These are phyloP conservation scores for Dioctria linearis DNA, from an alignment of 2,888 invertebrate genomes.

Conservation along the genomic window DNA sequence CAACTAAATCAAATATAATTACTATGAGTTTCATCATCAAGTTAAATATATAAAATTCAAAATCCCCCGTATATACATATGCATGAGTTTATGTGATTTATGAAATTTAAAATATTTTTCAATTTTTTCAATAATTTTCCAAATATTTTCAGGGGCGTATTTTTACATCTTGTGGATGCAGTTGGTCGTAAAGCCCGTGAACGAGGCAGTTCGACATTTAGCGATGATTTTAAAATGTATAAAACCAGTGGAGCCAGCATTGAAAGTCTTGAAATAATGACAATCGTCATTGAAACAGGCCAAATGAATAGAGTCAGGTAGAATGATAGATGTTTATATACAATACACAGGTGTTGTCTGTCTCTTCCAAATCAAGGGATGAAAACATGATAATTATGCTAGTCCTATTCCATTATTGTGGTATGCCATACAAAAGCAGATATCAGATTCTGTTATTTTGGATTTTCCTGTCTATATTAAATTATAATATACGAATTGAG, in stretches of 20 bases:
- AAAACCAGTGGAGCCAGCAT: conserved; percentile 46
- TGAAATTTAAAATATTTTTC: background rate
- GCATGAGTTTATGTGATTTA: background rate
- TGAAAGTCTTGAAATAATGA: conserved; percentile 44
- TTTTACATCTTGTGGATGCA: conserved; percentile 48
- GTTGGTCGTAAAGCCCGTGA: conserved; percentile 45
- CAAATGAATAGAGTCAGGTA: conserved; percentile 46
- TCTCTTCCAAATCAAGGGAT: background rate
- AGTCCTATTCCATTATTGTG: background rate
- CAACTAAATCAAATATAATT: too few species aligned
- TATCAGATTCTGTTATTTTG: conserved; percentile 12
- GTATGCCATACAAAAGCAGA: conserved; percentile 29
- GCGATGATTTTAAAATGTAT: conserved; percentile 48
- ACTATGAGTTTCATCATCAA: background rate
- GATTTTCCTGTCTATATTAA: conserved; percentile 4
- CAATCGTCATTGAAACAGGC: conserved; percentile 47
- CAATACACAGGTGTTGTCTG: background rate
- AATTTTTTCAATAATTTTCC: background rate
- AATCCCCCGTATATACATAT: background rate
- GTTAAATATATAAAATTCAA: background rate
- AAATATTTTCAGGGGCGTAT: conserved; percentile 45
- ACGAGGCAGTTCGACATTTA: conserved; percentile 47
- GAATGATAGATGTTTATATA: background rate
- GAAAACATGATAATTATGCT: background rate
- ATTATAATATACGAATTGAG: background rate